Evolutionary conservation across 2,797 vertebrate genomes (phyloP).

Genomic region (Diplodus sargus): DNA sequence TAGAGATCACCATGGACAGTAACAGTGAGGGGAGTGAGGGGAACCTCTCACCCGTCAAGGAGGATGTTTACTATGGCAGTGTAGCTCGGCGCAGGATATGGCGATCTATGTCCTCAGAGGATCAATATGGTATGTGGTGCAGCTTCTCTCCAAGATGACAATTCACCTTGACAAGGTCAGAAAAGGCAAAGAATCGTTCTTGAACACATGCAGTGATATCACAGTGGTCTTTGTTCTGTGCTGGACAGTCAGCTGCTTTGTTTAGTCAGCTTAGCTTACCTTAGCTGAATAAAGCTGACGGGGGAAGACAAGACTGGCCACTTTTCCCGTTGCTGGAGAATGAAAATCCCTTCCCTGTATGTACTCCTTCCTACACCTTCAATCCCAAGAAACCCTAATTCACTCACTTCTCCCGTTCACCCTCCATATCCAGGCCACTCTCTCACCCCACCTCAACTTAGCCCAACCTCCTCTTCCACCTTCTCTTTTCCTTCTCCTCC

Average conservation of each 20-base stretch:
- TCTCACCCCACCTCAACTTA: constrained; percentile 29
- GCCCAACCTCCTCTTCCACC: constrained; percentile 36
- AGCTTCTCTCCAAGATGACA: constrained; percentile 77
- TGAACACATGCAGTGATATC: constrained; percentile 69
- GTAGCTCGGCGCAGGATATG: constrained; percentile 90
- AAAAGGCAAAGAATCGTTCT: constrained; percentile 60
- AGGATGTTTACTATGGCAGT: constrained; percentile 94
- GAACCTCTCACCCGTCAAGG: constrained; percentile 91
- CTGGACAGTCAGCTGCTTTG: constrained; percentile 62
- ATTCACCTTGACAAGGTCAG: constrained; percentile 67
- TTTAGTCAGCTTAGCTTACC: constrained; percentile 58
- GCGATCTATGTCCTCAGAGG: constrained; percentile 89
- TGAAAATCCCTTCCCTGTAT: constrained; percentile 78
- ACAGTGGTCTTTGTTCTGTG: constrained; percentile 65
- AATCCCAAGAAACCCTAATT: constrained; percentile 63
- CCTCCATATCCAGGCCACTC: constrained; percentile 51
- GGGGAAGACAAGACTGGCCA: constrained; percentile 76
- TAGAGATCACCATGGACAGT: constrained; percentile 97
- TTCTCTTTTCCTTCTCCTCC: constrained; percentile 54
- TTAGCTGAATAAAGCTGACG: constrained; percentile 65
- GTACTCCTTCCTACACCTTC: constrained; percentile 59
- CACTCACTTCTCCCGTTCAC: constrained; percentile 59
- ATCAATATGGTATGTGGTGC: constrained; percentile 91
- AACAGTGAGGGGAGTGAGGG: constrained; percentile 97
- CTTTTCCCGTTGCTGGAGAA: constrained; percentile 78